phyloP scores from a whole-genome alignment of 2,888 invertebrate genomes.

The Athalia rosae region DNA sequence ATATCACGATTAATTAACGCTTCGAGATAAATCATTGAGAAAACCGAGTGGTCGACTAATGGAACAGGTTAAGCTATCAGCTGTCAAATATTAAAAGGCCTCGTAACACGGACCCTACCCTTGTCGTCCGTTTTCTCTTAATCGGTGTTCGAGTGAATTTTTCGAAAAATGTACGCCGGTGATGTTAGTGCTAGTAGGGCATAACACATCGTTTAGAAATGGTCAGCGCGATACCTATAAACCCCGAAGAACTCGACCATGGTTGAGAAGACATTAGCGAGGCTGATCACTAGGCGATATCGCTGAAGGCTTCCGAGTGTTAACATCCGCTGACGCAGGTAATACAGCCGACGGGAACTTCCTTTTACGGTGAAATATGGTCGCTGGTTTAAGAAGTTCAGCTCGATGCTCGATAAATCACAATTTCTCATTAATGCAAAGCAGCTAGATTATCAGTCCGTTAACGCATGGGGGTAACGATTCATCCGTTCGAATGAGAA shows the following conservation, averaged over 20 bases:
- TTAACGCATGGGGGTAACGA: background rate
- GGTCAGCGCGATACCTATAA: background rate
- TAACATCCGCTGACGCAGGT: constrained; percentile 48
- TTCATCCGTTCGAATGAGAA: background rate
- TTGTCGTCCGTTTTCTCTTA: constrained; percentile 34
- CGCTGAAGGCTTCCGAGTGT: constrained; percentile 49
- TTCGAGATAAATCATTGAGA: constrained; percentile 6
- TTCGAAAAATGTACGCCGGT: background rate
- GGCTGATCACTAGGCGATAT: constrained; percentile 47
- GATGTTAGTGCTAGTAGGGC: no score
- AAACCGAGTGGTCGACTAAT: constrained; percentile 30
- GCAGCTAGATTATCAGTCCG: constrained; percentile 1
- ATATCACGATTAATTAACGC: constrained; percentile 15
- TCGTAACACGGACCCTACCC: constrained; percentile 31
- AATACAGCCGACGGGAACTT: constrained; percentile 44
- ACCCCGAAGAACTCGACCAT: constrained; percentile 27
- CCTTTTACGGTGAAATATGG: constrained; percentile 32
- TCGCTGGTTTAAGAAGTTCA: constrained; percentile 18
- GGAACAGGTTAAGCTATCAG: constrained; percentile 34
- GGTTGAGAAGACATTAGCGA: constrained; percentile 40
- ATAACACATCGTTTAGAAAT: no score
- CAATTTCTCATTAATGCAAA: constrained; percentile 12
- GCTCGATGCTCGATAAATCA: constrained; percentile 26
- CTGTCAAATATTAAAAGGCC: constrained; percentile 44
- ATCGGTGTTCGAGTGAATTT: constrained; percentile 33